phyloP scores from a whole-genome alignment of 2,888 invertebrate genomes.

The Flexamia atlantica region DNA sequence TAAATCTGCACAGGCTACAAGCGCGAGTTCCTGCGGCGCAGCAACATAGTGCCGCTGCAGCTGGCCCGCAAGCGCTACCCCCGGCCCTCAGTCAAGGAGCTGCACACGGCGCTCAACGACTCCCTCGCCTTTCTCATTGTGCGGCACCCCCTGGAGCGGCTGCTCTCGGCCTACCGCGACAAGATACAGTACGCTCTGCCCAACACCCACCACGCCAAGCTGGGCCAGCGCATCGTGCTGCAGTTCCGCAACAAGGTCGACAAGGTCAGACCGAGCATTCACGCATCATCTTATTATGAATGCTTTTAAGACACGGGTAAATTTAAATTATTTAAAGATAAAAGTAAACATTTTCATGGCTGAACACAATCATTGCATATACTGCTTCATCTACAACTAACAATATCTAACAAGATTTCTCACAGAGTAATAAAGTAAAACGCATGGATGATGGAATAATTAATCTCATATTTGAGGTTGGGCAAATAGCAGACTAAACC shows the following conservation, averaged over 20 bases:
- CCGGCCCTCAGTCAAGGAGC: slow-evolving; percentile 84
- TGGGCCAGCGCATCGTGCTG: slow-evolving; percentile 82
- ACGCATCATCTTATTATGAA: too few species aligned
- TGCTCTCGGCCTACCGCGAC: slow-evolving; percentile 90
- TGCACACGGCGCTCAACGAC: slow-evolving; percentile 85
- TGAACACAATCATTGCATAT: too few species aligned
- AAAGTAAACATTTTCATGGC: too few species aligned
- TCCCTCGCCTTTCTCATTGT: slow-evolving; percentile 90
- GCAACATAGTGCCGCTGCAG: slow-evolving; percentile 87
- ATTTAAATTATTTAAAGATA: too few species aligned
- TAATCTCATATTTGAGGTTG: too few species aligned
- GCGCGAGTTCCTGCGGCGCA: slow-evolving; percentile 86
- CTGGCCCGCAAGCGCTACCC: slow-evolving; percentile 89
- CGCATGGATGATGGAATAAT: too few species aligned
- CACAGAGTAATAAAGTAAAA: too few species aligned
- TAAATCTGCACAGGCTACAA: slow-evolving; percentile 80
- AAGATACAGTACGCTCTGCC: slow-evolving; percentile 91
- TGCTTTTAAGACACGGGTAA: too few species aligned
- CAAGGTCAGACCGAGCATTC: slow-evolving; percentile 22
- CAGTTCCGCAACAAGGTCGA: slow-evolving; percentile 50
- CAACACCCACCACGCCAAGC: slow-evolving; percentile 88
- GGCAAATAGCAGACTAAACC: too few species aligned
- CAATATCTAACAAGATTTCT: too few species aligned
- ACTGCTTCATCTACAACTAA: too few species aligned
- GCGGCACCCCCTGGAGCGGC: slow-evolving; percentile 87